phyloP scores from a whole-genome alignment of 2,797 vertebrate species.

The Spondyliosoma cantharus region DNA sequence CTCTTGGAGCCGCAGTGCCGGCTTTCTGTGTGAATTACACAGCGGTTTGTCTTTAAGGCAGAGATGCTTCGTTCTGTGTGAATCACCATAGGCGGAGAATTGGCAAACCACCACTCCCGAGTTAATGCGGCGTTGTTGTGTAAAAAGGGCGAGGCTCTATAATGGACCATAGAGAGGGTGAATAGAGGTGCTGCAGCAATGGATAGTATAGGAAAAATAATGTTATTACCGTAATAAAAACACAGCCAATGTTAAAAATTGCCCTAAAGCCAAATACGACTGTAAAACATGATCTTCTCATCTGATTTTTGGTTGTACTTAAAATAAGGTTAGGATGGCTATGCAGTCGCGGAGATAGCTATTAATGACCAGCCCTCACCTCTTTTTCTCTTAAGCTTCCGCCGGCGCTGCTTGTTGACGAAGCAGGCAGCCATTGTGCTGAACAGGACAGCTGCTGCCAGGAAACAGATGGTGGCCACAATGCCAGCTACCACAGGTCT shows the following conservation, averaged over 20 bases:
- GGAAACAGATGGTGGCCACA: constrained; percentile 98
- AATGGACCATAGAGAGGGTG: too few relatives aligned
- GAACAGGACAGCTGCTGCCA: constrained; percentile 96
- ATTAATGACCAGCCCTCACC: constrained; percentile 80
- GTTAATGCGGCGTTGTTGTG: too few relatives aligned
- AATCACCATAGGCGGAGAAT: too few relatives aligned
- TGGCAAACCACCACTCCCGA: too few relatives aligned
- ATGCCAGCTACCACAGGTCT: constrained; percentile 97
- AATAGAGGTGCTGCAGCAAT: too few relatives aligned
- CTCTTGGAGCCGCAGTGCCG: too few relatives aligned
- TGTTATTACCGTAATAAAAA: not conserved
- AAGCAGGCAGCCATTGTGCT: constrained; percentile 98
- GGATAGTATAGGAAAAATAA: too few relatives aligned
- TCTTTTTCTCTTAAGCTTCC: constrained; percentile 96
- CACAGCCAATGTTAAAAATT: not conserved
- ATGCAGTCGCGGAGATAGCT: not conserved
- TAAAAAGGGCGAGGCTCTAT: too few relatives aligned
- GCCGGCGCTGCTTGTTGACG: constrained; percentile 96
- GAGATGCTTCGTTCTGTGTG: too few relatives aligned
- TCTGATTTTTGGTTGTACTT: not conserved
- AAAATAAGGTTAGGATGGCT: not conserved
- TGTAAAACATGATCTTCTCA: not conserved
- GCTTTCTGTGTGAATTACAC: too few relatives aligned
- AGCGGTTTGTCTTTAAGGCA: too few relatives aligned
- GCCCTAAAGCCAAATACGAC: too few relatives aligned